A percentile compares a stretch with the other conserved stretches of the same genome.
phyloP scores from a whole-genome alignment of 2,797 vertebrate species.

The Morelia viridis region DNA sequence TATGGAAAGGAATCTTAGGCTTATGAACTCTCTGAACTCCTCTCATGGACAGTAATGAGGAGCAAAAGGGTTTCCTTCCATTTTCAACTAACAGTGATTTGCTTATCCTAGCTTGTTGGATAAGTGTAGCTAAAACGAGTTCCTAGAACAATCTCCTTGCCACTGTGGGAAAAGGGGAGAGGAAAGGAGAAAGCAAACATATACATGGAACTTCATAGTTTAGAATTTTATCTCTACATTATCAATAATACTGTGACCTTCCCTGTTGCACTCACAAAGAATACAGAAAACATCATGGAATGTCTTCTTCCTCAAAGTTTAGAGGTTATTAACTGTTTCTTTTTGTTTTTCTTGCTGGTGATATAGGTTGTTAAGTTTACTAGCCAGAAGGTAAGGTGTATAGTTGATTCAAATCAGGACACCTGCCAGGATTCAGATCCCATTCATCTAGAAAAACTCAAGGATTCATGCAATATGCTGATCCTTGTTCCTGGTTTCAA shows the following conservation, averaged over 20 bases:
- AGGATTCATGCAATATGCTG: not conserved
- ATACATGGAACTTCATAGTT: not conserved
- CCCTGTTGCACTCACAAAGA: not conserved
- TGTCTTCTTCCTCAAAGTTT: not conserved
- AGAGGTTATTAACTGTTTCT: not conserved
- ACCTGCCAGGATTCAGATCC: not conserved
- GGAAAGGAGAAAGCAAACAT: not conserved
- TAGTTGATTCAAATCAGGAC: not conserved
- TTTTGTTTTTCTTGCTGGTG: not conserved
- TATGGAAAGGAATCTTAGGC: not conserved
- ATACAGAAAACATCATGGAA: not conserved
- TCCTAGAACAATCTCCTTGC: not conserved
- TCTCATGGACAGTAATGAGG: no score
- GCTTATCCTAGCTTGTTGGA: not conserved
- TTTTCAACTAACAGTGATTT: not conserved
- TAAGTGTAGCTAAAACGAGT: not conserved
- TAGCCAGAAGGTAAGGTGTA: not conserved
- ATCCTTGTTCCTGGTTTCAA: not conserved
- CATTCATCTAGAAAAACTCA: not conserved
- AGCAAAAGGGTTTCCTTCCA: not conserved
- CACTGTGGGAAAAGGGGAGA: not conserved
- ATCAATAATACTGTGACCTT: not conserved
- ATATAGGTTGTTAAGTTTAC: not conserved
- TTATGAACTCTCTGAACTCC: not conserved
- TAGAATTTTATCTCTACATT: not conserved